phyloP scores from a whole-genome alignment of 2,888 invertebrate genomes.

The Pteria penguin region DNA sequence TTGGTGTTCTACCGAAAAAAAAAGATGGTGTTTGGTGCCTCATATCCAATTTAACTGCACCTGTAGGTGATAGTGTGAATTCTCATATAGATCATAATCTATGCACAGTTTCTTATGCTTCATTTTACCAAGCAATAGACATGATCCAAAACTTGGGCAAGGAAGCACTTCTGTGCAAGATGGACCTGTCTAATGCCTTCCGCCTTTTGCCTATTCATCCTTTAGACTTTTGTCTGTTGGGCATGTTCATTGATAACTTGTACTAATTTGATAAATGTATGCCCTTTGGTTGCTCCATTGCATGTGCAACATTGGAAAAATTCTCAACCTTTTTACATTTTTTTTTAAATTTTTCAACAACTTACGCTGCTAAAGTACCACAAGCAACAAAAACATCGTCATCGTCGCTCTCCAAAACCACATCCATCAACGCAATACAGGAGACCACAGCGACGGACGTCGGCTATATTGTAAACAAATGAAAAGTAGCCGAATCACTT shows the following conservation, averaged over 20 bases:
- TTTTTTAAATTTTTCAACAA: too few relatives aligned
- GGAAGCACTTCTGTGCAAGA: background rate
- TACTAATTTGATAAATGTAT: background rate
- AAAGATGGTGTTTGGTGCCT: background rate
- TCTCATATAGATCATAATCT: conserved; percentile 2
- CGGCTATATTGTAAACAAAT: too few relatives aligned
- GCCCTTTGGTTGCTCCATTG: conserved; percentile 21
- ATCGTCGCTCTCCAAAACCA: too few relatives aligned
- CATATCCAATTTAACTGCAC: background rate
- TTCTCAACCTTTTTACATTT: conserved; percentile 9
- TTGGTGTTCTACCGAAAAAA: background rate
- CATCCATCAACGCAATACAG: too few relatives aligned
- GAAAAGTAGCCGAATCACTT: too few relatives aligned
- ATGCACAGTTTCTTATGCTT: background rate
- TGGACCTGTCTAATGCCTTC: background rate
- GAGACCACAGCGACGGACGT: too few relatives aligned
- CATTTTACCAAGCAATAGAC: conserved; percentile 7
- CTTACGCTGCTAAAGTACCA: too few relatives aligned
- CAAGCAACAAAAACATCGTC: too few relatives aligned
- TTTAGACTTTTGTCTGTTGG: conserved; percentile 11
- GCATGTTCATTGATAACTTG: background rate
- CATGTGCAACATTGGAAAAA: conserved; percentile 9
- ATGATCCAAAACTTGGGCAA: conserved; percentile 1
- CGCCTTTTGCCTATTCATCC: background rate
- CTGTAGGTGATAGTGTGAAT: conserved; percentile 6